Evolutionary conservation across 2,797 vertebrate genomes (phyloP).

Genomic region (Hydrocynus forskahlii): DNA sequence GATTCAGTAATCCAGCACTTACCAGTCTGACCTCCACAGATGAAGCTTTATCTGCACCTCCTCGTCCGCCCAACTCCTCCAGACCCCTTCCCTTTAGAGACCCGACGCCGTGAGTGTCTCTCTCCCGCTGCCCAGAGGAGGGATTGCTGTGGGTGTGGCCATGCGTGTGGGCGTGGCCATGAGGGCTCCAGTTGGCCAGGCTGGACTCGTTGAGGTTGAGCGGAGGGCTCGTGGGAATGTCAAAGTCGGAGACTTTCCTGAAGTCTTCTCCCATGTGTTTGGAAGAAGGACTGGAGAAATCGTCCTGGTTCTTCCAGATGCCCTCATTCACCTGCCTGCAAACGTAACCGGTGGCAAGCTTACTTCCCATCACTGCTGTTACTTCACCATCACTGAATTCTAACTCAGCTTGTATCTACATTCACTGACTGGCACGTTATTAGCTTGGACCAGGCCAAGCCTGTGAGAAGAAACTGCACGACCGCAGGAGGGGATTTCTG

Average conservation of each 20-base stretch:
- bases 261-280: slow-evolving; percentile 86
- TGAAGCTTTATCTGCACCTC: slow-evolving; percentile 86
- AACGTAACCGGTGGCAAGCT: not conserved
- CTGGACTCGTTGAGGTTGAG: slow-evolving; percentile 86
- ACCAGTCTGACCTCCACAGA: slow-evolving; percentile 92
- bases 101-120: slow-evolving; percentile 76
- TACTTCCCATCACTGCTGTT: no score
- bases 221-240: slow-evolving; percentile 85
- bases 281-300: slow-evolving; percentile 82
- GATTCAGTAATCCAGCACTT: slow-evolving; percentile 43
- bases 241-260: slow-evolving; percentile 86
- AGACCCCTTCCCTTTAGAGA: slow-evolving; percentile 83
- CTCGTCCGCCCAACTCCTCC: slow-evolving; percentile 85
- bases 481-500: no score
- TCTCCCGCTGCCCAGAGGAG: slow-evolving; percentile 73
- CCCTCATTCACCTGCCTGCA: slow-evolving; percentile 91
- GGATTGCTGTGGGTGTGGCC: slow-evolving; percentile 71
- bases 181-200: slow-evolving; percentile 82
- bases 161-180: slow-evolving; percentile 62
- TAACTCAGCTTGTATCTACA: no score
- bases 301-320: slow-evolving; percentile 85
- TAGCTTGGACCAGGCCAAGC: no score
- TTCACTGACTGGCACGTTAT: no score
- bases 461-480: no score
- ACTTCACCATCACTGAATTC: no score